Base-by-base conservation (phyloP, 2,113 vertebrate genomes). In the Limanda limanda region DNA sequence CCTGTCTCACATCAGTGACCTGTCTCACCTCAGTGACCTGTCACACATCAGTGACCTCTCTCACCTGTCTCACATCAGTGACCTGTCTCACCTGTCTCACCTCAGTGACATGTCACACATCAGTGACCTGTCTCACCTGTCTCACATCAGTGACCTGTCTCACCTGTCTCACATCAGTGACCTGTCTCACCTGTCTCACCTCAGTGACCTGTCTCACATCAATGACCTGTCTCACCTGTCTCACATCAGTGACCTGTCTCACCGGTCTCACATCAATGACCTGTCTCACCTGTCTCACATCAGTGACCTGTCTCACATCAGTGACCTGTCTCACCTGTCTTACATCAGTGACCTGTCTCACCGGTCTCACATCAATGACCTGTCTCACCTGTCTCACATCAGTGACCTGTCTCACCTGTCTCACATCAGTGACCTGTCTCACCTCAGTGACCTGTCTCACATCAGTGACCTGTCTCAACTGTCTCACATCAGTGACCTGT, bases 181-280 rank as follows among this genome's bases (percentile, higher is more conserved):
- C 31, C 31, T 42, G 65, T 74, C 70, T 76, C 20, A 97, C 97
- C 97, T n/a, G n/a, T n/a, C n/a, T n/a, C n/a, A n/a, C n/a, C n/a
- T n/a, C n/a, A n/a, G n/a, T n/a, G n/a, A n/a, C n/a, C n/a, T n/a
- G 95, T 99, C 97, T 64, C 98, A 78, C 97, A 99, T 99, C 94
- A 31, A 6, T 31, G 5, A 31, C 27, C 27, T 31, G 31, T 31
- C 1, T 67, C 54, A 58, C 69, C 35, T 35, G 60, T 71, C 20
- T 60, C 1, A 17, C 23, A 14, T 23, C 24, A 27, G 18, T 14
- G 1, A 37, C 71, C 70, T 42, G 66, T 74, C 70, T 76, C 23
- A 97, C 97, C 97, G 95, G 95, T 99, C 97, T 64, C 99, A 79
- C 98, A 99, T 99, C 94, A 31, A 6, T 31, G 25, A 27, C 25